phyloP scores from a whole-genome alignment of 1,140 invertebrate species.

The Rhagoletis zephyria region DNA sequence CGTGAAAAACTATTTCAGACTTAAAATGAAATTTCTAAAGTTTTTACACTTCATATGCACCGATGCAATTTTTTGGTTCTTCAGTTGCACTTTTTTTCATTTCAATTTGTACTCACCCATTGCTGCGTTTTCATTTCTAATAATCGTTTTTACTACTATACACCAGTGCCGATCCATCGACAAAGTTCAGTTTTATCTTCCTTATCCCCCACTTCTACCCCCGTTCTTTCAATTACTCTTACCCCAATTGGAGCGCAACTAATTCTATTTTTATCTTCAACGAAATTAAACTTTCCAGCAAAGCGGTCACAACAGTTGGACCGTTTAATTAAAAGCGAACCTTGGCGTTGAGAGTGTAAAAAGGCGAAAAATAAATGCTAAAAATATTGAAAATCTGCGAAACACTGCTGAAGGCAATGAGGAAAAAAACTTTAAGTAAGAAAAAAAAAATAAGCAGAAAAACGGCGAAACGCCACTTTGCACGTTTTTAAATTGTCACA shows the following conservation, averaged over 20 bases:
- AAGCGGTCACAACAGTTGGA: slow-evolving; percentile 23
- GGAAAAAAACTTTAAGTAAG: too few species aligned
- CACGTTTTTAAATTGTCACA: slow-evolving; percentile 41
- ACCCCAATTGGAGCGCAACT: background rate
- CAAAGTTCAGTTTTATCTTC: background rate
- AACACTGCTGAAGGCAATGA: too few species aligned
- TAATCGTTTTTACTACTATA: slow-evolving; percentile 6
- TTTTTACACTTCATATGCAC: too few species aligned
- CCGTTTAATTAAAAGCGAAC: slow-evolving; percentile 9
- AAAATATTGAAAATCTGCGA: slow-evolving; percentile 4
- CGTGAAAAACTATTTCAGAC: too few species aligned
- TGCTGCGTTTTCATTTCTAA: background rate
- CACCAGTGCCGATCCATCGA: background rate
- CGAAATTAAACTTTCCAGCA: slow-evolving; percentile 38
- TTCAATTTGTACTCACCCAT: background rate
- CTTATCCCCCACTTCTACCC: background rate
- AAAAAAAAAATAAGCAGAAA: background rate
- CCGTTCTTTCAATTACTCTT: slow-evolving; percentile 42
- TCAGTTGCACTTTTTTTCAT: too few species aligned
- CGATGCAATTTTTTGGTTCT: too few species aligned
- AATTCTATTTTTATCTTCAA: slow-evolving; percentile 46
- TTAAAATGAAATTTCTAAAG: too few species aligned
- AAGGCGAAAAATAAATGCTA: background rate
- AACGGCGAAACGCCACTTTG: slow-evolving; percentile 6
- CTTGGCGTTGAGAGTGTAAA: background rate